phyloP scores from a whole-genome alignment of 2,888 invertebrate species.

The Nomada goodeniana region DNA sequence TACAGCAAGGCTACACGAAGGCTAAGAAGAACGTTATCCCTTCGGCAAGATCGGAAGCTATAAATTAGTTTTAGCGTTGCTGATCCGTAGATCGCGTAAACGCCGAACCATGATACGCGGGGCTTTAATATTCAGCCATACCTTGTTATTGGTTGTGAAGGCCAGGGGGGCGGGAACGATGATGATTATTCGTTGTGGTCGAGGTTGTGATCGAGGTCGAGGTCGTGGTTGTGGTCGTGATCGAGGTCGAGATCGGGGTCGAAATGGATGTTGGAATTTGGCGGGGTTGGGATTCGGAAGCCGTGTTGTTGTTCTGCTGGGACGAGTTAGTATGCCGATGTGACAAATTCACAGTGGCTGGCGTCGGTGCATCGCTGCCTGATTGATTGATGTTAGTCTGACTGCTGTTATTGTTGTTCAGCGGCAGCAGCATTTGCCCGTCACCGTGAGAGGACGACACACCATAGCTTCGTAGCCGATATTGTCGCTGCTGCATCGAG shows the following conservation, averaged over 20 bases:
- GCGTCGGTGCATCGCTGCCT: slow-evolving; percentile 33
- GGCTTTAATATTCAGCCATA: slow-evolving; percentile 71
- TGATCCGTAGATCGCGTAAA: background rate
- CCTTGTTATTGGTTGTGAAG: slow-evolving; percentile 78
- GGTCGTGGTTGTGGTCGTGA: slow-evolving; percentile 63
- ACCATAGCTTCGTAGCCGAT: slow-evolving; percentile 80
- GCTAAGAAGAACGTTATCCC: too few species aligned
- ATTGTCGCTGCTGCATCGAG: slow-evolving; percentile 80
- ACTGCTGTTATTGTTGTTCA: slow-evolving; percentile 74
- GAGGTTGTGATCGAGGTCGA: slow-evolving; percentile 75
- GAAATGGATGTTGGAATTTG: slow-evolving; percentile 55
- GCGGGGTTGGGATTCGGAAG: slow-evolving; percentile 62
- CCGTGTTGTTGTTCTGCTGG: slow-evolving; percentile 64
- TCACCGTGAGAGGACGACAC: slow-evolving; percentile 80
- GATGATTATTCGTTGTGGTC: slow-evolving; percentile 69
- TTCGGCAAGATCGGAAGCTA: too few species aligned
- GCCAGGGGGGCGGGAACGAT: slow-evolving; percentile 76
- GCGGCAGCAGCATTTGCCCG: slow-evolving; percentile 81
- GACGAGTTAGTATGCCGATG: slow-evolving; percentile 69
- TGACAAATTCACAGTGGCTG: slow-evolving; percentile 53
- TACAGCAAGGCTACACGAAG: too few species aligned
- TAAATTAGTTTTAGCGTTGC: too few species aligned
- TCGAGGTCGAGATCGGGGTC: slow-evolving; percentile 67
- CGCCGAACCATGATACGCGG: slow-evolving; percentile 30
- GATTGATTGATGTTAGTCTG: slow-evolving; percentile 70